Evolutionary conservation across 2,888 invertebrate species (phyloP).

Genomic region (Zootermopsis nevadensis): DNA sequence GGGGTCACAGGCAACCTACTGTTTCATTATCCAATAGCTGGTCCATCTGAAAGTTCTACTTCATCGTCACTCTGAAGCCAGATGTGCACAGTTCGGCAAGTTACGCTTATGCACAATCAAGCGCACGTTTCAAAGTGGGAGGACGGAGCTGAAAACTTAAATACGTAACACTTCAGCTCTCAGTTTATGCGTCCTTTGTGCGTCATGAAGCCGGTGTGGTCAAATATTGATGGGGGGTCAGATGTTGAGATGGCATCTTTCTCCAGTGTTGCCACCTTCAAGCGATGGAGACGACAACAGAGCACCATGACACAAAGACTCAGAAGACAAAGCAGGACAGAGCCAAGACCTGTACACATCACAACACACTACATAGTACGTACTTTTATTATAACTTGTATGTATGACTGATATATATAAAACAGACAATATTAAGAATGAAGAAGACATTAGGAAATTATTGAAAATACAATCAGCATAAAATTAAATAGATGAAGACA

Average conservation of each 20-base stretch:
- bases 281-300: constrained; percentile 78
- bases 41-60: neutral
- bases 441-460: too few species aligned
- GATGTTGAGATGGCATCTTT: constrained; percentile 26
- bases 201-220: constrained; percentile 68
- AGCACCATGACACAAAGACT: constrained; percentile 79
- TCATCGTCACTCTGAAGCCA: too few species aligned
- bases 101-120: neutral
- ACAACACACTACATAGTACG: neutral
- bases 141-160: neutral
- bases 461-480: too few species aligned
- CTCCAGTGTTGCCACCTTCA: constrained; percentile 57
- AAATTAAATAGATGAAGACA: too few species aligned
- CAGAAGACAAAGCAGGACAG: constrained; percentile 77
- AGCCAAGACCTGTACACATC: constrained; percentile 65
- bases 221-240: constrained; percentile 56
- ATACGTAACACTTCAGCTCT: neutral
- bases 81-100: neutral
- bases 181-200: constrained; percentile 74
- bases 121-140: too few species aligned
- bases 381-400: neutral
- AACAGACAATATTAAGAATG: too few species aligned
- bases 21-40: neutral
- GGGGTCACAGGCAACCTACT: neutral
- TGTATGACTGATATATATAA: too few species aligned